phyloP scores from a whole-genome alignment of 2,113 vertebrate species.

The Nanger granti region DNA sequence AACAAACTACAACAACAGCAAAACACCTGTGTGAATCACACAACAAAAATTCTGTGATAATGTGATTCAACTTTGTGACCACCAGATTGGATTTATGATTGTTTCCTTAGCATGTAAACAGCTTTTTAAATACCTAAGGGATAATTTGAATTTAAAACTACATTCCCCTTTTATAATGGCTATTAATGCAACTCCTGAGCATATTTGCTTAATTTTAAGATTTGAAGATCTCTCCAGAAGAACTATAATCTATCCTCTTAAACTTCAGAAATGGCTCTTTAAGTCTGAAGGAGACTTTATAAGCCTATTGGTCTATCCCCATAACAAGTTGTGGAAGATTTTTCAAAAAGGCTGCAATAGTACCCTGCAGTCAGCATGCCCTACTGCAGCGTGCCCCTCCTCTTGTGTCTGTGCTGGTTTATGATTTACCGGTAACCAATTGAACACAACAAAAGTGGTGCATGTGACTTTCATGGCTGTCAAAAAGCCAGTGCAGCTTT shows the following conservation, averaged over 20 bases:
- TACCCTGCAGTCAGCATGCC: too few species aligned
- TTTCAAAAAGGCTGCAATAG: neutral
- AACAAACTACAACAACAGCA: neutral
- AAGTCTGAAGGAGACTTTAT: neutral
- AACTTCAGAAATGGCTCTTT: neutral
- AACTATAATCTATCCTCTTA: neutral
- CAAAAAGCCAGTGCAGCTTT: neutral
- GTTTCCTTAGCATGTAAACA: neutral
- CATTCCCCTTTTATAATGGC: neutral
- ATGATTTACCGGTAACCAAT: neutral
- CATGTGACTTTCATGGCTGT: neutral
- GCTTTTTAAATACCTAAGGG: neutral
- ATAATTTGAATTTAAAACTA: neutral
- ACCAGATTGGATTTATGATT: neutral
- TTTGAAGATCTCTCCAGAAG: neutral
- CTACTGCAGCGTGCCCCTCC: too few species aligned
- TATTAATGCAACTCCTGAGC: neutral
- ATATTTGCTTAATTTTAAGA: slow-evolving; percentile 4
- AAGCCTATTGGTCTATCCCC: neutral
- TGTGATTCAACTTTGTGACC: neutral
- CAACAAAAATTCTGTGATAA: neutral
- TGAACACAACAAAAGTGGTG: neutral
- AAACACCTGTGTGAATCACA: neutral
- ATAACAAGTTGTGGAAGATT: neutral
- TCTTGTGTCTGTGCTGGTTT: neutral